Base-by-base conservation (phyloP, 2,888 invertebrate genomes). In the Stenodema calcarata region DNA sequence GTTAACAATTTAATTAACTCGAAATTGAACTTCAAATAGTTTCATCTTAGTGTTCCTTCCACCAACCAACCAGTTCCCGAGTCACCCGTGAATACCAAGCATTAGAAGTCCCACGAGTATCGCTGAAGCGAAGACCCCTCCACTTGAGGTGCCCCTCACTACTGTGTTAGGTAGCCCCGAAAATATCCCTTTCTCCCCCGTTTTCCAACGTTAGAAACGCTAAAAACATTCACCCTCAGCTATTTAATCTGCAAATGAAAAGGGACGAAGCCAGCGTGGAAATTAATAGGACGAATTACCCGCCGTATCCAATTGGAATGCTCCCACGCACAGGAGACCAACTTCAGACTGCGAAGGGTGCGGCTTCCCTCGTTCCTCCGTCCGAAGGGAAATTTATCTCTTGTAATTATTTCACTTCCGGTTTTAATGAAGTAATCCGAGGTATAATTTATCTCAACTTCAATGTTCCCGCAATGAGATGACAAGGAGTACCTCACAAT, bases 221-320 rank as follows among this genome's bases (percentile, higher is more conserved):
- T 23, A 12, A 4, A n/a, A 23, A 18, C 62, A 47, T 18, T 50
- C 62, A 62, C 62, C 62, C 62, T 50, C 50, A 50, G 47, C n/a
- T 47, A 73, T 84, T 75, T 84, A 50, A 84, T 84, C 84, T 84
- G 84, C 84, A 84, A 84, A 84, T 84, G 84, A 84, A 84, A 84
- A 73, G 84, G 84, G 84, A 18, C 70, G 3, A 12, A 28, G 28
- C 84, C 84, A 47, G 84, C 84, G 84, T 84, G 84, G 73, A 84
- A 84, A 84, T 84, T 84, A 84, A 84, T 84, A 73, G 84, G 73
- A 47, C 84, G 75, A 75, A 73, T 84, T 44, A 54, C 73, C 84
- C 75, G 75, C 75, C 75, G 73, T 75, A 73, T 84, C 75, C 42
- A 70, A 84, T 84, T 84, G 73, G 75, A 35, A 42, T 54, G 47